Base-by-base conservation (phyloP, 2,888 invertebrate species). In the Leucoptera coffeella region DNA sequence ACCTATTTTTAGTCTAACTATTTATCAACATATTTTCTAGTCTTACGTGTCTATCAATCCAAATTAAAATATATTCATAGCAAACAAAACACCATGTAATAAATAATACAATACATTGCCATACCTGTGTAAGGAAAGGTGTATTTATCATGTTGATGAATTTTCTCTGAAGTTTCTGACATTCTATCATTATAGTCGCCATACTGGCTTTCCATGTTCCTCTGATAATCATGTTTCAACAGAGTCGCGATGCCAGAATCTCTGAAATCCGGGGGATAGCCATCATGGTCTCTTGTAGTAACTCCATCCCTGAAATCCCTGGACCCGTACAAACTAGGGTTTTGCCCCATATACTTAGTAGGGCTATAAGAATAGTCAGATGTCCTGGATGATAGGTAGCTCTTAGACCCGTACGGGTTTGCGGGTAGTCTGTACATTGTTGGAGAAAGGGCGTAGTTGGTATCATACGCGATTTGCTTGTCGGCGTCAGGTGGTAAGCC, bases 81-180 rank as follows among this genome's bases (percentile, higher is more conserved):
- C n/a, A n/a, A n/a, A n/a, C n/a, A n/a, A n/a, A n/a, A n/a, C n/a
- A n/a, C n/a, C n/a, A n/a, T n/a, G n/a, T n/a, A n/a, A n/a, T n/a
- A n/a, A n/a, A n/a, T n/a, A n/a, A n/a, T n/a, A n/a, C n/a, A n/a
- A n/a, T 9, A 6, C 6, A 17, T 17, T 17, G 8, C 46, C 53
- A 57, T 50, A 72, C 83, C 82, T 38, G 87, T 88, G 45, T 88
- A 89, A 0, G 89, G 89, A 42, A 88, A 89, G 33, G 83, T 67
- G 54, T 89, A 90, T 71, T 85, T 85, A 40, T 89, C 89, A 30
- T 78, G 78, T 8, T 78, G 48, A 36, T 77, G 80, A 41, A 83
- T 82, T 38, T 82, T 82, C 25, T 83, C 83, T 1, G 82, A 82
- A 2, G 78, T 74, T 39, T 83, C 82, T 0, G 81, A 81, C 61